These are phyloP conservation scores for Panorpa germanica DNA, from an alignment of 2,888 invertebrate species.

Conservation along the genomic window DNA sequence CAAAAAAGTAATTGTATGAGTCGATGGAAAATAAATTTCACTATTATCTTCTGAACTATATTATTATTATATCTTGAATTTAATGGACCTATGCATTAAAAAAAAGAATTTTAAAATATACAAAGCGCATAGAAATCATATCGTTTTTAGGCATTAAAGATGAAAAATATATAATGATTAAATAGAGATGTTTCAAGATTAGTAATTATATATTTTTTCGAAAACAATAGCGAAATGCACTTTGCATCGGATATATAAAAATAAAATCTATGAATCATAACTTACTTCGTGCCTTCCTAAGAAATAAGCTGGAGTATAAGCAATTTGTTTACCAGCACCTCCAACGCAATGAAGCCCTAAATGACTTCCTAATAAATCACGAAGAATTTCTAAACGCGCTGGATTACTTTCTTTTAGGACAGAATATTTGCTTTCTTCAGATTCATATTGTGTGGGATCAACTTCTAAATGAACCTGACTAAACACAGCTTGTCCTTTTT, in stretches of 20 bases:
- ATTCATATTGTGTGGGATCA: constrained; percentile 46
- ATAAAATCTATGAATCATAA: constrained; percentile 8
- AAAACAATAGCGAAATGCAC: no score
- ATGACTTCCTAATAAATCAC: constrained; percentile 51
- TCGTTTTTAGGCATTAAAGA: no score
- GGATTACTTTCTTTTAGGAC: constrained; percentile 40
- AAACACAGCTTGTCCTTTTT: constrained; percentile 51
- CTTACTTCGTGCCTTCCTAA: constrained; percentile 66
- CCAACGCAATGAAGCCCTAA: constrained; percentile 41
- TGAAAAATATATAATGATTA: constrained; percentile 4
- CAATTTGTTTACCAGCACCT: constrained; percentile 15
- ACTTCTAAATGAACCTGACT: constrained; percentile 73
- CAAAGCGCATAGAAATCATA: no score
- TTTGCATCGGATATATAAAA: no score
- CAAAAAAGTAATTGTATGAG: no score
- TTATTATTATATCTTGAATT: no score
- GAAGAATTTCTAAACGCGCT: constrained; percentile 59
- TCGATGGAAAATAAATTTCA: no score
- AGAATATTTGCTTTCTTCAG: constrained; percentile 35
- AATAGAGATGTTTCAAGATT: constrained; percentile 1
- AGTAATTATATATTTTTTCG: constrained; percentile 3
- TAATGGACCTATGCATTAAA: no score
- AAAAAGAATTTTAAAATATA: no score
- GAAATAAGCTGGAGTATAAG: constrained; percentile 50
- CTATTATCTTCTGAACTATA: no score